Evolutionary conservation across 2,797 vertebrate genomes (phyloP), one percentile per base, ranked within the genome.

Genomic region (Silurus lanzhouensis): DNA sequence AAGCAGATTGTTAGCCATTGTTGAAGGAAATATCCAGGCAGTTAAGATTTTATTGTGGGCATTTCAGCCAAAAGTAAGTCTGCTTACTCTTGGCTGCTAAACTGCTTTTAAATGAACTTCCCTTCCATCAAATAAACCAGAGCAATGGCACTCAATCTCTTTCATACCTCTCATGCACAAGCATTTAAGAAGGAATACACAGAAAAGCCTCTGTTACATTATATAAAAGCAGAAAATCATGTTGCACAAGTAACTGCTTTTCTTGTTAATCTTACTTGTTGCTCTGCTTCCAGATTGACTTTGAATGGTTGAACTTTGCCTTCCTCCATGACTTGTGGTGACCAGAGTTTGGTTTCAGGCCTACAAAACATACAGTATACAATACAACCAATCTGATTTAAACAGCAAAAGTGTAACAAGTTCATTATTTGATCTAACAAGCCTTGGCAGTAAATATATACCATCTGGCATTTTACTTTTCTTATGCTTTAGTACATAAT

Each of bases 201-300:
- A 58, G 22, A 46, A 13, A 64, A 22, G 64, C 44, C 0, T 83
- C 61, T 84, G 61, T 76, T 61, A 58, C n/a, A 46, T 70, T 48
- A 55, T 58, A 38, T 31, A 22, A 52, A 82, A 79, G 84, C 83
- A 66, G 79, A 63, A 81, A 38, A 70, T 15, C 5, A 52, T 17
- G 10, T 46, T 12, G 70, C 67, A 6, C 13, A 60, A 55, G 22
- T 70, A 46, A n/a, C 44, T 72, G 80, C 20, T 20, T 78, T 64
- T 15, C 15, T 12, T 25, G 25, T 79, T 46, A n/a, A 87, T 90
- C 93, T 87, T 96, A 97, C 96, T 94, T 97, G 96, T 89, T 96
- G 96, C 90, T 96, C 96, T 87, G 96, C 93, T 92, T 97, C 96
- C 89, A 97, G 91, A 89, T 96, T 97, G 90, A 96, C 93, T 93